A percentile compares a stretch with the other conserved stretches of the same genome.
These are phyloP conservation scores for Drosophila fuyamai DNA, from an alignment of 1,140 invertebrate genomes.

Conservation along the genomic window DNA sequence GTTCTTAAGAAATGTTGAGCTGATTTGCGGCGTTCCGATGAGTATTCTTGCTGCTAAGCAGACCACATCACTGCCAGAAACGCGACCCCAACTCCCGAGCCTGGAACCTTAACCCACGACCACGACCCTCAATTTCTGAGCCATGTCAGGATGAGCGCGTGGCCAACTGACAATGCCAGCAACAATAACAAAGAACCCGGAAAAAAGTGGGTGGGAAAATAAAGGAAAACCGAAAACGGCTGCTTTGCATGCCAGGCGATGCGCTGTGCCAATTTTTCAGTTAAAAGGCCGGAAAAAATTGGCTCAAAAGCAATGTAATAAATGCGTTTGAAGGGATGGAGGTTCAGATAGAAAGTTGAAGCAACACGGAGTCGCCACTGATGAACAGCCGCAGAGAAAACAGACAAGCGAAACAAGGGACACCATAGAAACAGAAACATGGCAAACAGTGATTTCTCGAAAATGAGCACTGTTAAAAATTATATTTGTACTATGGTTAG, in stretches of 20 bases:
- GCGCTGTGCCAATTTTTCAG: slow-evolving; percentile 79
- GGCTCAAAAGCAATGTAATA: slow-evolving; percentile 77
- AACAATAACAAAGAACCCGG: slow-evolving; percentile 25
- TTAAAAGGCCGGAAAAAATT: slow-evolving; percentile 70
- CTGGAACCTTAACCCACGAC: slow-evolving; percentile 11
- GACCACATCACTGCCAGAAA: slow-evolving; percentile 44
- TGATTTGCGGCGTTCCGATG: slow-evolving; percentile 59
- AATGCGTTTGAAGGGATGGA: slow-evolving; percentile 65
- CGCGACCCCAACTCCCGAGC: slow-evolving; percentile 1
- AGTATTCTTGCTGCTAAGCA: slow-evolving; percentile 53
- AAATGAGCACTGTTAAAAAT: background rate
- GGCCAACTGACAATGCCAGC: slow-evolving; percentile 79
- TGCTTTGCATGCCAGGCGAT: slow-evolving; percentile 77
- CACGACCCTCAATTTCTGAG: slow-evolving; percentile 41
- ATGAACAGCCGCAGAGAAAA: slow-evolving; percentile 73
- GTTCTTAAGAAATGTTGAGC: slow-evolving; percentile 18
- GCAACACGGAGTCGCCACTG: slow-evolving; percentile 33
- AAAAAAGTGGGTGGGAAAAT: slow-evolving; percentile 10
- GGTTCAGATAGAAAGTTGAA: background rate
- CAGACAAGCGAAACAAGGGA: slow-evolving; percentile 33
- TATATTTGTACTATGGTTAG: no score
- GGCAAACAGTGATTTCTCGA: background rate
- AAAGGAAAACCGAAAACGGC: slow-evolving; percentile 59
- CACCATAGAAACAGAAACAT: slow-evolving; percentile 37
- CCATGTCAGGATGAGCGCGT: slow-evolving; percentile 68